Percentiles rank a stretch among this genome's conserved stretches.
These are phyloP conservation scores for Saimiri boliviensis DNA, from an alignment of 2,113 vertebrate genomes.

Conservation along the genomic window DNA sequence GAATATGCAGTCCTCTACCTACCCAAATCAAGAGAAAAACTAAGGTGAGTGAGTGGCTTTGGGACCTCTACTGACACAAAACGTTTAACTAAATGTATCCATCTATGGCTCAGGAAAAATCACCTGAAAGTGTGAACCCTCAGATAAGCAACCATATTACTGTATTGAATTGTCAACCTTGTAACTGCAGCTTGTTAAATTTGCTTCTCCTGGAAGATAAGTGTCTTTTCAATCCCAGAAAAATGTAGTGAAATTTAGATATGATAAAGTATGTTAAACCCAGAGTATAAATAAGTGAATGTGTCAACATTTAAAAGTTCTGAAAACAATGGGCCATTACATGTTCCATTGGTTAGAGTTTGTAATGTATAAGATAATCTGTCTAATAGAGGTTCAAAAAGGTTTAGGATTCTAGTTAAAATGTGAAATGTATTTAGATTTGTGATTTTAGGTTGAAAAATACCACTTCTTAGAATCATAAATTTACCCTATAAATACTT, in stretches of 20 bases:
- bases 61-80: background rate
- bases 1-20: background rate
- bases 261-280: background rate
- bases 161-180: background rate
- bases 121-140: background rate
- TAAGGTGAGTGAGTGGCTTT: background rate
- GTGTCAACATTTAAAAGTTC: background rate
- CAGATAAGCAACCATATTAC: constrained; percentile 10
- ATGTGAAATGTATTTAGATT: background rate
- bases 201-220: background rate
- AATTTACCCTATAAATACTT: background rate
- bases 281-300: background rate
- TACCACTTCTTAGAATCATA: background rate
- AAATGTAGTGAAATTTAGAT: background rate
- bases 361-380: constrained; percentile 7
- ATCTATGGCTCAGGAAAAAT: background rate
- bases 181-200: constrained; percentile 23
- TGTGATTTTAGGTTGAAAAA: background rate
- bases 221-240: constrained; percentile 3
- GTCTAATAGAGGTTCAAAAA: background rate
- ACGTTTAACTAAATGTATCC: background rate
- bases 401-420: constrained; percentile 25
- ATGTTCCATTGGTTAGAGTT: background rate
- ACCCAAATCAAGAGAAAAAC: background rate
- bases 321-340: background rate